A percentile compares a stretch with the other conserved stretches of the same genome.
Evolutionary conservation across 2,888 invertebrate species (phyloP).

Genomic region (Cheilosia pagana): DNA sequence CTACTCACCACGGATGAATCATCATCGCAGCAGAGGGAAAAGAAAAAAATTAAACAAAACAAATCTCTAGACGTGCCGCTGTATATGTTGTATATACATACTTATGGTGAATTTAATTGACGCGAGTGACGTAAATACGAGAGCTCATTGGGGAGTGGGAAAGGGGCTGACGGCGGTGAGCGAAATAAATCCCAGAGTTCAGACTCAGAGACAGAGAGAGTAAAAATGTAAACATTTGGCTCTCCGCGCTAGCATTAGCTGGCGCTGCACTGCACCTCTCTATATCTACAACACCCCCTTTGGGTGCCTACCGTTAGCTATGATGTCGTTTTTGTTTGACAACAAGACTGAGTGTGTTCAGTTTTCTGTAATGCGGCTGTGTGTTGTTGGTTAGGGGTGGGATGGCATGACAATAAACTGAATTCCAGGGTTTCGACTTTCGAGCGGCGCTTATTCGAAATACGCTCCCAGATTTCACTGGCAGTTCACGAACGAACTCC

Average conservation of each 20-base stretch:
- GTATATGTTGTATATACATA: slow-evolving; percentile 25
- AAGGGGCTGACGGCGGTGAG: neutral
- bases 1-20: slow-evolving; percentile 69
- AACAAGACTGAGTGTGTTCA: slow-evolving; percentile 61
- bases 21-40: slow-evolving; percentile 37
- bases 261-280: neutral
- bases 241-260: slow-evolving; percentile 7
- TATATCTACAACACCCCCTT: slow-evolving; percentile 38
- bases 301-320: too few relatives aligned
- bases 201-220: too few relatives aligned
- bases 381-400: slow-evolving; percentile 34
- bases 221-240: slow-evolving; percentile 58
- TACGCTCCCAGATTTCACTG: slow-evolving; percentile 64
- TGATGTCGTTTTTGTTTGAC: slow-evolving; percentile 64
- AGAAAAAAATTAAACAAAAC: slow-evolving; percentile 61
- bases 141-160: slow-evolving; percentile 8
- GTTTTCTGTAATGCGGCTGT: slow-evolving; percentile 32
- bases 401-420: slow-evolving; percentile 24
- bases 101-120: slow-evolving; percentile 58
- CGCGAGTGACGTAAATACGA: slow-evolving; percentile 69
- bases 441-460: slow-evolving; percentile 66
- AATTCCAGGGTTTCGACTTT: slow-evolving; percentile 70
- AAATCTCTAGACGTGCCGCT: slow-evolving; percentile 68
- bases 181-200: neutral
- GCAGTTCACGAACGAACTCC: slow-evolving; percentile 70